phyloP scores from a whole-genome alignment of 1,140 invertebrate genomes.

The Papilio helenus region DNA sequence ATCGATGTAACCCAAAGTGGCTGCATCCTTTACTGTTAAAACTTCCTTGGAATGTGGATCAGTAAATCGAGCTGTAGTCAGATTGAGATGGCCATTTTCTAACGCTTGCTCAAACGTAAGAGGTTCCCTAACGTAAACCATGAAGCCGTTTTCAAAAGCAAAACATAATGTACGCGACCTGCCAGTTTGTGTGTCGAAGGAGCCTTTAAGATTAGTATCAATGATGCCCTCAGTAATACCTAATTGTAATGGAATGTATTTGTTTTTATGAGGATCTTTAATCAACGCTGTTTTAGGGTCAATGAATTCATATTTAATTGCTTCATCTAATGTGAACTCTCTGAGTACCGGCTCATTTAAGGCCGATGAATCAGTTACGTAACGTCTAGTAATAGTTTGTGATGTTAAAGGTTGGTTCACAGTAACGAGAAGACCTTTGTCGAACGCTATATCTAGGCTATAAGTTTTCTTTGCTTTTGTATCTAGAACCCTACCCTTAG shows the following conservation, averaged over 20 bases:
- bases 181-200: conserved; percentile 85
- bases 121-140: conserved; percentile 88
- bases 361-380: conserved; percentile 70
- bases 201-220: conserved; percentile 85
- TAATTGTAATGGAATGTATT: conserved; percentile 88
- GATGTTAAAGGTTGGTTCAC: conserved; percentile 88
- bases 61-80: conserved; percentile 88
- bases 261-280: conserved; percentile 89
- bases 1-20: conserved; percentile 92
- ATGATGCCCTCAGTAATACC: conserved; percentile 89
- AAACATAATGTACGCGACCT: conserved; percentile 87
- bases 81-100: conserved; percentile 88
- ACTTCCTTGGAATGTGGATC: conserved; percentile 88
- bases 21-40: conserved; percentile 92
- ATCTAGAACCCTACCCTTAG: conserved; percentile 90
- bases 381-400: conserved; percentile 83
- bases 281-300: conserved; percentile 90
- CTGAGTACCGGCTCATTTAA: conserved; percentile 83
- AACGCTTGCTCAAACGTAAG: conserved; percentile 90
- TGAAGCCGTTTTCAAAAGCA: conserved; percentile 88
- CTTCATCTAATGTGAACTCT: conserved; percentile 91
- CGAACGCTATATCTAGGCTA: conserved; percentile 89
- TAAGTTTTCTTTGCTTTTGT: conserved; percentile 88
- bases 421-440: conserved; percentile 89
- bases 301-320: conserved; percentile 89